A percentile compares a stretch with the other conserved stretches of the same genome.
Conservation (phyloP, 1,140 invertebrate genomes). For the Tyrophagus putrescentiae region DNA sequence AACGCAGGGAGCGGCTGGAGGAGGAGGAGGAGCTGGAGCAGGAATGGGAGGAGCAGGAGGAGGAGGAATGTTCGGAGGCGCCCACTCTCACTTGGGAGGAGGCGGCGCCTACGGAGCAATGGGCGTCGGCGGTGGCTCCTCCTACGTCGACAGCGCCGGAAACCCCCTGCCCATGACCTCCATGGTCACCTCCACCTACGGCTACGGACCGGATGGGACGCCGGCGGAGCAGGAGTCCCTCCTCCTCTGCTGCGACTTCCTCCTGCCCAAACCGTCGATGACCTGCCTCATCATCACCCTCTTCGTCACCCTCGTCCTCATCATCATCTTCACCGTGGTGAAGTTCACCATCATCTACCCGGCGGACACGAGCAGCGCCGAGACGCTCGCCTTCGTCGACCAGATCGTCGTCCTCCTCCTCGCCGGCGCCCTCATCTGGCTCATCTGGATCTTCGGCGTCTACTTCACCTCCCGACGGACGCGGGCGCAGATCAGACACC, state of each 20-base stretch:
- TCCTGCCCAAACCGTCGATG: background rate
- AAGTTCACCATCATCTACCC: background rate
- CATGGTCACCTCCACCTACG: no score
- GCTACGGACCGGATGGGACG: no score
- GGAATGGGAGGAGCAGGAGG: background rate
- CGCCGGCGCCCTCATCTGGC: background rate
- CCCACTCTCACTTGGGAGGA: no score
- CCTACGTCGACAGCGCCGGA: no score
- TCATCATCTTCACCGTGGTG: background rate
- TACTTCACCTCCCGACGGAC: constrained; percentile 8
- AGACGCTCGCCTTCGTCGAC: background rate
- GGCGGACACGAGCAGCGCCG: background rate
- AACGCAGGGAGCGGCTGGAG: no score
- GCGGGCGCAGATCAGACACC: background rate
- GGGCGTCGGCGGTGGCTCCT: no score
- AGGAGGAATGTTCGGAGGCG: no score
- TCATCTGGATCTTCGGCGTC: constrained; percentile 9
- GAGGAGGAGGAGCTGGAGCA: background rate
- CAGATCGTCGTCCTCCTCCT: background rate
- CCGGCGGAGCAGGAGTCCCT: constrained; percentile 5
- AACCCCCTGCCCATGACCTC: no score
- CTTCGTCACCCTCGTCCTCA: background rate
- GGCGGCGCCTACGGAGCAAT: no score
- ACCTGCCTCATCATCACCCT: constrained; percentile 2
- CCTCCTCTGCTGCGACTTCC: constrained; percentile 9